Base-by-base conservation (phyloP, 2,888 invertebrate species). In the Tanypteryx hageni region DNA sequence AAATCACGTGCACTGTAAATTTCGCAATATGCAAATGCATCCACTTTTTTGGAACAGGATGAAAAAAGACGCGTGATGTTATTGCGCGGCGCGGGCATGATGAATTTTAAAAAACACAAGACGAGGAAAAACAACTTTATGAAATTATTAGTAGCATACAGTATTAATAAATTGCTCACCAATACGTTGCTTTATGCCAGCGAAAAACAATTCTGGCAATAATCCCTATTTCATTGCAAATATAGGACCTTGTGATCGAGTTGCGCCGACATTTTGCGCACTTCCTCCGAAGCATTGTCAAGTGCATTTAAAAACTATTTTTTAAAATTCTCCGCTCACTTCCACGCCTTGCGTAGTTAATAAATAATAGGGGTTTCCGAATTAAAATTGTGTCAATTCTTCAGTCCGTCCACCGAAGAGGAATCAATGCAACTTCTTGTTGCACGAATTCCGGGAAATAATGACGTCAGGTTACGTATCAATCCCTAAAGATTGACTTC, bases 401-500 rank as follows among this genome's bases (percentile, higher is more conserved):
- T 44, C 44, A 44, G 44, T 5, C 5, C 44, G 44, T 44, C 44
- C 5, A 44, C 5, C 44, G 44, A 44, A 44, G 5, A 44, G 44
- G 76, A 76, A 76, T 76, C 22, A 22, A 76, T 22, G 27, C 8
- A 76, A 76, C 76, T 76, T 76, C 27, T 27, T 27, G 76, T 76
- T 76, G 22, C 22, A 27, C 22, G 22, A 76, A 76, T 76, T 10
- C 27, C 22, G 27, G 22, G 16, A 76, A 27, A 76, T 11, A 13
- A 11, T 13, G 22, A 76, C 22, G n/a, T 22, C 7, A 14, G 76
- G 76, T 76, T 76, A 27, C 76, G 22, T 76, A 11, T 76, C 27
- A 27, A 22, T 76, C 76, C 76, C 76, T n/a, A 22, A 76, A 76
- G 27, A 76, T 76, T 27, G 76, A 76, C 76, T 76, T 76, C 76